These are phyloP conservation scores for Alviniconcha strummeri DNA, from an alignment of 2,888 invertebrate species.

Conservation along the genomic window DNA sequence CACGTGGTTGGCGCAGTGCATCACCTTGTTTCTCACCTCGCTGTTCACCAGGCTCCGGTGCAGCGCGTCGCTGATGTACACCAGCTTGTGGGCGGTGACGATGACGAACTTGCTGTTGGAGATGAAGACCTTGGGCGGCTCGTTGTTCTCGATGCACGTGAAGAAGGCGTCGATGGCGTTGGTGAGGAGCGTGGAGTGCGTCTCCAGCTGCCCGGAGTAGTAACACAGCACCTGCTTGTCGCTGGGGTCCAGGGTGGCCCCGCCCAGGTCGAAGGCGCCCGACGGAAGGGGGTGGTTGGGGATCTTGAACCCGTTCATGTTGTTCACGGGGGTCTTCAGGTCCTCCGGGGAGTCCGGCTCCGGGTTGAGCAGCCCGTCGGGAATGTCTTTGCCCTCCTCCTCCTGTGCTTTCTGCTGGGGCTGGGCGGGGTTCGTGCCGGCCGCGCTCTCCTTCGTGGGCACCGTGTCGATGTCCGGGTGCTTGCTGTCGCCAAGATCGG, in stretches of 20 bases:
- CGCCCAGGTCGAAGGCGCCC: neutral
- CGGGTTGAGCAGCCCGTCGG: neutral
- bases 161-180: slow-evolving; percentile 95
- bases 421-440: neutral
- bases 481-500: neutral
- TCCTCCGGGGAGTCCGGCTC: slow-evolving; percentile 1
- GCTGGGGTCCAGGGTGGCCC: slow-evolving; percentile 77
- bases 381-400: slow-evolving; percentile 1
- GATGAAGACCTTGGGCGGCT: slow-evolving; percentile 93
- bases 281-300: neutral
- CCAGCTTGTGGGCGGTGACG: slow-evolving; percentile 92
- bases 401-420: neutral
- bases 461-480: slow-evolving; percentile 19
- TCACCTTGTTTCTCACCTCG: slow-evolving; percentile 80
- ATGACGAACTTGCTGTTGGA: slow-evolving; percentile 96
- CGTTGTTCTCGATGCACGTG: slow-evolving; percentile 91
- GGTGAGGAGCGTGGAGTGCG: slow-evolving; percentile 85
- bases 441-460: slow-evolving; percentile 20
- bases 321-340: slow-evolving; percentile 24
- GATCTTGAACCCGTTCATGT: slow-evolving; percentile 21
- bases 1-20: slow-evolving; percentile 67
- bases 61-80: slow-evolving; percentile 95
- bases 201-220: slow-evolving; percentile 90
- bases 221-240: slow-evolving; percentile 90
- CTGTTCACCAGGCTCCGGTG: slow-evolving; percentile 87